Conservation (phyloP, 2,113 vertebrate genomes). For the Forbesichthys papilliferus region DNA sequence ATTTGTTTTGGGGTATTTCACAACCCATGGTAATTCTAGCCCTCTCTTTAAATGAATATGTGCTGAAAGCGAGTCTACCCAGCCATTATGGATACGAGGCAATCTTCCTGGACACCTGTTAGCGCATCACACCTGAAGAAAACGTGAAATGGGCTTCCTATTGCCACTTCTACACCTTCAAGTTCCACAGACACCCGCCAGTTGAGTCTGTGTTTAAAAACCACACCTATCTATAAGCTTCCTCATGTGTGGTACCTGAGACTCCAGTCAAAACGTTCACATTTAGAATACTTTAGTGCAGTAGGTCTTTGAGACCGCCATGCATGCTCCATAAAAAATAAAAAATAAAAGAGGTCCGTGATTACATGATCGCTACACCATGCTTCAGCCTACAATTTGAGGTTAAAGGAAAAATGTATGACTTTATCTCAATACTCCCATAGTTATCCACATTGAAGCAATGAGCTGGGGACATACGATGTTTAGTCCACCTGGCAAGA, state of each 20-base stretch:
- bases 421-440: slow-evolving; percentile 4
- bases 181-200: slow-evolving; percentile 16
- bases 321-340: slow-evolving; percentile 5
- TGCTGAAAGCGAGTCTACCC: slow-evolving; percentile 52
- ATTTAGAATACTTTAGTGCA: too few relatives aligned
- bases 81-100: slow-evolving; percentile 48
- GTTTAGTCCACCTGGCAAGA: too few relatives aligned
- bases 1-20: slow-evolving; percentile 58
- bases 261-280: neutral
- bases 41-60: slow-evolving; percentile 67
- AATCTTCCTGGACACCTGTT: slow-evolving; percentile 74
- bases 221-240: neutral
- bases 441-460: neutral
- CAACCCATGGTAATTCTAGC: slow-evolving; percentile 59
- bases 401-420: neutral
- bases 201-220: slow-evolving; percentile 28
- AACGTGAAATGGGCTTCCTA: slow-evolving; percentile 43
- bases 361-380: neutral
- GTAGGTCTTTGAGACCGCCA: neutral
- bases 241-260: neutral
- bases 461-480: neutral
- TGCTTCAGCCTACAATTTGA: neutral
- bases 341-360: neutral
- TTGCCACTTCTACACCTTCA: slow-evolving; percentile 20
- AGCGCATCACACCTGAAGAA: slow-evolving; percentile 30